phyloP scores from a whole-genome alignment of 2,888 invertebrate species.

The Stenichneumon culpator region DNA sequence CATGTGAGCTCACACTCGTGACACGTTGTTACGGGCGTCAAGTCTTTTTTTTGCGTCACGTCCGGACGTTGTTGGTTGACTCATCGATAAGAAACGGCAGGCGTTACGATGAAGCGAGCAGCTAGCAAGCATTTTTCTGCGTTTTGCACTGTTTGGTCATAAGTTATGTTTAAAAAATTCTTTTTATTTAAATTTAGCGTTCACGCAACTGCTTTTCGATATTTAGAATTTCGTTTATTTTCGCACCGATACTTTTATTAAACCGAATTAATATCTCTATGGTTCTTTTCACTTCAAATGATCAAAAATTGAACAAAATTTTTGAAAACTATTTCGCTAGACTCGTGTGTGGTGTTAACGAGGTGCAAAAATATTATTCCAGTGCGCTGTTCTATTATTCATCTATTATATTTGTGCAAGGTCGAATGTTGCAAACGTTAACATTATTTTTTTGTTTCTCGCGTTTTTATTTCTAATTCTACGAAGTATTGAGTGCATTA shows the following conservation, averaged over 20 bases:
- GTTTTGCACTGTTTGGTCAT: neutral
- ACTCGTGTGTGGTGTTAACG: too few relatives aligned
- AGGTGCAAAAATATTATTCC: too few relatives aligned
- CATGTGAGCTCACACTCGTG: neutral
- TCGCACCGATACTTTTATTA: too few relatives aligned
- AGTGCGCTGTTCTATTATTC: too few relatives aligned
- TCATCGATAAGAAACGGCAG: conserved; percentile 18
- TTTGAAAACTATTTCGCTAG: too few relatives aligned
- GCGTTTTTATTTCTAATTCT: too few relatives aligned
- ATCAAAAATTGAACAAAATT: neutral
- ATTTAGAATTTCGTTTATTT: neutral
- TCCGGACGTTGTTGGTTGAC: conserved; percentile 13
- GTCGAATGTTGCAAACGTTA: too few relatives aligned
- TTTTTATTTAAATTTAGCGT: neutral
- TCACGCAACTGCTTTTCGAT: neutral
- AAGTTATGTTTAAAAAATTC: neutral
- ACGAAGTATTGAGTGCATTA: too few relatives aligned
- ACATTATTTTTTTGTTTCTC: too few relatives aligned
- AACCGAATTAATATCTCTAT: too few relatives aligned
- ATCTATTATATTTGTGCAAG: too few relatives aligned
- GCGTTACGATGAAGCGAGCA: neutral
- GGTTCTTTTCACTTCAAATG: neutral
- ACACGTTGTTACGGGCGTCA: neutral
- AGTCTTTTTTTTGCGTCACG: neutral
- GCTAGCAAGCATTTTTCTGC: neutral